These are phyloP conservation scores for Poeciliopsis presidionis DNA, from an alignment of 2,797 vertebrate species.

Conservation along the genomic window DNA sequence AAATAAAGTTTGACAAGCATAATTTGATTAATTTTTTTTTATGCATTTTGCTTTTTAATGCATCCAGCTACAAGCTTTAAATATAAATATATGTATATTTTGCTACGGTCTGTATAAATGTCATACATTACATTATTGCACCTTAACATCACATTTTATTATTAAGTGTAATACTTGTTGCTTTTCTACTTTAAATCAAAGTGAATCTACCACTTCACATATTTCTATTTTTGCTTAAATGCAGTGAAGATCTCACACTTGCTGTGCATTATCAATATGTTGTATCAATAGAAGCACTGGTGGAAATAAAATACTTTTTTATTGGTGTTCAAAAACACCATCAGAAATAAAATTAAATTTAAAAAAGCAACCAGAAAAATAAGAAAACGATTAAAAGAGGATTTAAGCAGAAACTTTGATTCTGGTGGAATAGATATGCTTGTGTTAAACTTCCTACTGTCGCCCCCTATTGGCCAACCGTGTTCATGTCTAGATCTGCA, in stretches of 20 bases:
- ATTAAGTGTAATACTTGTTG: neutral
- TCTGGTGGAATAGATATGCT: neutral
- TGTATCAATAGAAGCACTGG: neutral
- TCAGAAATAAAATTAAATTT: too few species aligned
- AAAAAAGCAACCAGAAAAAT: too few species aligned
- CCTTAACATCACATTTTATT: neutral
- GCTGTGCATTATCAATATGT: neutral
- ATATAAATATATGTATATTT: too few species aligned
- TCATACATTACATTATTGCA: neutral
- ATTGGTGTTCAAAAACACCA: too few species aligned
- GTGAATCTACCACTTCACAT: neutral
- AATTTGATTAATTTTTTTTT: too few species aligned
- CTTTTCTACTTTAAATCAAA: neutral
- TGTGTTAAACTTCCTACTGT: constrained; percentile 44
- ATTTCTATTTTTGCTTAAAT: neutral
- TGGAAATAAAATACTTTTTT: too few species aligned
- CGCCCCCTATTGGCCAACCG: constrained; percentile 69
- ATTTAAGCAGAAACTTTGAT: constrained; percentile 8
- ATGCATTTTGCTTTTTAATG: too few species aligned
- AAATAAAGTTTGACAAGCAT: too few species aligned
- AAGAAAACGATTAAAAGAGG: neutral
- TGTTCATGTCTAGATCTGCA: neutral
- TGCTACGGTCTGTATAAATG: neutral
- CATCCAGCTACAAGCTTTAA: too few species aligned
- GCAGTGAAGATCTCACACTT: neutral